Evolutionary conservation across 2,888 invertebrate genomes (phyloP), one percentile per base, ranked within the genome.

Genomic region (Cerastis rubricosa): DNA sequence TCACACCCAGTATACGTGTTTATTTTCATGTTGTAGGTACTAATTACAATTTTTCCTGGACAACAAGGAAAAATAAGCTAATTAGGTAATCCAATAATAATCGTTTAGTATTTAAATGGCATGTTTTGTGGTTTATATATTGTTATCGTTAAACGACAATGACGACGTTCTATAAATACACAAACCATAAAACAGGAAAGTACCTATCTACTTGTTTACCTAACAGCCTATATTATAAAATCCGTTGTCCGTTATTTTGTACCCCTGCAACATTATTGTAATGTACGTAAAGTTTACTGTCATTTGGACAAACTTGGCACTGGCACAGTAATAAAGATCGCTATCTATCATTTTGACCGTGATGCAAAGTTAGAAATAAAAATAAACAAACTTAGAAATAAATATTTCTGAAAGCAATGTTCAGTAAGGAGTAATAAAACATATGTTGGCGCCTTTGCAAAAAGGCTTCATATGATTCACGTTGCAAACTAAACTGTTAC

Each of bases 171-270:
- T 6, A 19, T 25, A 74, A 4, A 43, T 54, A 45, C 7, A 29
- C 22, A 29, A 7, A 19, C 17, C 2, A 40, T n/a, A 57, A 76
- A 76, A 57, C 65, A 76, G 76, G 65, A 65, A 76, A 76, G 17
- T 65, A 35, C 14, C 9, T 17, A 19, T 25, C 12, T n/a, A 51
- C 17, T 43, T 45, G 4, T 25, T 43, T 45, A 29, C 74, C 35
- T 25, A 40, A 19, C n/a, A 22, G 25, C n/a, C 3, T 29, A 54
- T 12, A 12, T n/a, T n/a, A 54, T n/a, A n/a, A 54, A 54, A n/a
- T 54, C n/a, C n/a, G n/a, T n/a, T 12, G 2, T 14, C 57, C 11
- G 12, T 25, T 14, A 25, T 57, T 14, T 59, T 35, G 35, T 59
- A 59, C 1, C 8, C 25, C 29, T 29, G 17, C 25, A 57, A 25